Evolutionary conservation across 2,888 invertebrate species (phyloP), one percentile per base, ranked within the genome.

Genomic region (Gerris lacustris): DNA sequence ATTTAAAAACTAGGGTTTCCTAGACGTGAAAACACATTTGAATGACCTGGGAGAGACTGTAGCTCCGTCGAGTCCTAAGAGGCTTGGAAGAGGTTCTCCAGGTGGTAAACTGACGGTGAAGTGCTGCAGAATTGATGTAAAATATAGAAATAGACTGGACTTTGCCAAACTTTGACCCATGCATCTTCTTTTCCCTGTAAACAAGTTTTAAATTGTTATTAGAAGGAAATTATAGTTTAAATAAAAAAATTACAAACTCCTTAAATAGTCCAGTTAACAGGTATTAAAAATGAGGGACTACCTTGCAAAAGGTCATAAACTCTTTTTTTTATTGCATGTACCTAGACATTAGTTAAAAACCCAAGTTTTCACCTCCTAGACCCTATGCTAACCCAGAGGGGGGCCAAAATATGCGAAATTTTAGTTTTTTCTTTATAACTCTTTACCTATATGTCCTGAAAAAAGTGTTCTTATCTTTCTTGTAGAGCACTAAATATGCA

Each of bases 101-200:
- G 77, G 73, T 0, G 79, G 78, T 7, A 78, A 75, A 67, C 77
- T 78, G 44, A 80, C 77, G 69, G 80, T 77, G 76, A 84, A 79
- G 67, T 83, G 84, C 76, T 87, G 86, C 6, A 88, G 76, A 2
- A 88, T 79, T 0, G 85, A 82, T 0, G 86, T 83, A 70, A 86
- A 83, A 69, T 84, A 83, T 72, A 87, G 80, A 76, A 86, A 87
- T 70, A 86, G 80, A 75, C 84, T 86, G 0, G 86, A 83, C 76
- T 84, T 86, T 0, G 87, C 88, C 67, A 88, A 78, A 0, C 83
- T 81, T 78, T 77, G 77, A 4, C 77, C 77, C 15, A 76, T 74
- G 66, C 77, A 77, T n/a, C 76, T 73, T 69, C 77, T 69, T 71
- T 76, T 87, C 2, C 77, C 77, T 77, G 72, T 11, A 64, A 64